These are phyloP conservation scores for Zosterops pallidus DNA, from an alignment of 2,113 vertebrate species.

Conservation along the genomic window DNA sequence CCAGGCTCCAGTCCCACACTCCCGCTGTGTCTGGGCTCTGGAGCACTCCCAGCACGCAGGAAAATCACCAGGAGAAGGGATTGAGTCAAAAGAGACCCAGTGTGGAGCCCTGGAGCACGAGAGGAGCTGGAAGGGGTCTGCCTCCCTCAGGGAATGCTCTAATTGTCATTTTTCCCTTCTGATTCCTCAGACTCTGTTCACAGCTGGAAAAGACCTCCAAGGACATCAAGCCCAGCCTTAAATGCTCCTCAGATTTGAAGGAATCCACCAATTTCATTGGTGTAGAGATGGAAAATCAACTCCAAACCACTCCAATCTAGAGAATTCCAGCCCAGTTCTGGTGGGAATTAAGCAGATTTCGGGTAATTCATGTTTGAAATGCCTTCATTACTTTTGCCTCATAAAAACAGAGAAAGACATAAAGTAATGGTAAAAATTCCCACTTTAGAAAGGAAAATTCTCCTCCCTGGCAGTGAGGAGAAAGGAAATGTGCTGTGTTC, in stretches of 20 bases:
- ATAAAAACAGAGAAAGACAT: not conserved
- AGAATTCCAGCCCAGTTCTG: not conserved
- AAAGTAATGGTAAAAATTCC: not conserved
- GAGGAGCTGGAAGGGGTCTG: not conserved
- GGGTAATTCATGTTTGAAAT: not conserved
- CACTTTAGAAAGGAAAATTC: not conserved
- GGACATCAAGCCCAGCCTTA: not conserved
- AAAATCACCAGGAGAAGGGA: not conserved
- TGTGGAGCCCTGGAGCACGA: rapidly evolving
- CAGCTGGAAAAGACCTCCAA: not conserved
- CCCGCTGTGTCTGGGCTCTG: rapidly evolving
- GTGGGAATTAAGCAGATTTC: not conserved
- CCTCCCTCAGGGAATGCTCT: not conserved
- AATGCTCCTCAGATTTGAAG: not conserved
- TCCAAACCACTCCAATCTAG: not conserved
- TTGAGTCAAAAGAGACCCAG: rapidly evolving
- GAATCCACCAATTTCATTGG: not conserved
- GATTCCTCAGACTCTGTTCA: not conserved
- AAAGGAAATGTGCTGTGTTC: not conserved
- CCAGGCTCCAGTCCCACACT: not conserved
- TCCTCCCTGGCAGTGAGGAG: not conserved
- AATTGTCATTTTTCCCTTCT: not conserved
- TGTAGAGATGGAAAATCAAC: not conserved
- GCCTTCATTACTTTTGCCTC: not conserved
- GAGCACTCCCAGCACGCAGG: not conserved